Base-by-base conservation (phyloP, 2,113 vertebrate genomes). In the Eonycteris spelaea region DNA sequence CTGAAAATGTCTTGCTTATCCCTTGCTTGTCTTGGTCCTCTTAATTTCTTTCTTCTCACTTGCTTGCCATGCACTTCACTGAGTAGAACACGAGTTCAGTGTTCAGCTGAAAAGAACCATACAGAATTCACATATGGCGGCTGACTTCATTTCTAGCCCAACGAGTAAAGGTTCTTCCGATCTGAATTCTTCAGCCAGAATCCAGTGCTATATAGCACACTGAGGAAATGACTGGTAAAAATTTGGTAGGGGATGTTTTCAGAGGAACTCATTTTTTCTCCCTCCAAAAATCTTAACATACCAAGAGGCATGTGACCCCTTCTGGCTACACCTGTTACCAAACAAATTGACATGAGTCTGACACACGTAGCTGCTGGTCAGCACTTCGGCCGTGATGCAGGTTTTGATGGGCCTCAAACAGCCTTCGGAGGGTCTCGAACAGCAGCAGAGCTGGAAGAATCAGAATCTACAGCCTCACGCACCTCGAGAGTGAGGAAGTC, bases 21-120 rank as follows among this genome's bases (percentile, higher is more conserved):
- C 87, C 61, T 77, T 28, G 51, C 90, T 65, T n/a, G n/a, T n/a
- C n/a, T n/a, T 86, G 75, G 63, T 22, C n/a, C 43, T 90, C 35
- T 86, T n/a, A 21, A 90, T 83, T 67, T 80, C 40, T 85, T 68
- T 86, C 78, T 75, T 79, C 59, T 92, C 61, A 63, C 35, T 83
- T 26, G 55, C 77, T 94, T 88, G 74, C 80, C 43, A 74, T 90
- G 86, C 74, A 51, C 80, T 86, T 79, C 63, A 75, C 75, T 89
- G 86, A 73, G 63, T 51, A 51, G 51, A 15, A 51, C 51, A 51
- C 51, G 4, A 51, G 65, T 45, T 43, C 59, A 30, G 51, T 51
- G 38, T 83, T 97, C 70, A 61, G 63, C 40, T 91, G 80, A 71
- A 85, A 82, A 70, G 67, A 43, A 86, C 80, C 26, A 14, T 2